Base-by-base conservation (phyloP, 2,113 vertebrate genomes). In the Misgurnus mizolepis region DNA sequence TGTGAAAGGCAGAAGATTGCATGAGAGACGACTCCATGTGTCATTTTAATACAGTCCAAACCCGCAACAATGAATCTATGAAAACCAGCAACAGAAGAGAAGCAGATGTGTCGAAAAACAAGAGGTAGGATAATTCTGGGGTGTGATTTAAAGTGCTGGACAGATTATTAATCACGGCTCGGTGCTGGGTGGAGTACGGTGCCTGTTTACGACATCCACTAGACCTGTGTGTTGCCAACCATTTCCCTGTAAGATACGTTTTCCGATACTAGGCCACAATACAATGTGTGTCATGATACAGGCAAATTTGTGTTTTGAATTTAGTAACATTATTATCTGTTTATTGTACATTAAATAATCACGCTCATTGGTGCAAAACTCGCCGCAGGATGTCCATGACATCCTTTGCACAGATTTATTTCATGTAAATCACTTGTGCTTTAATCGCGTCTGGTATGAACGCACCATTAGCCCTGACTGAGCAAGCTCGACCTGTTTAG, bases 81-180 rank as follows among this genome's bases (percentile, higher is more conserved):
- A n/a, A 56, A 56, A 56, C n/a, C 55, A 56, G 55, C 55, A 56
- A 58, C 55, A 18, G 6, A 58, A 58, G 7, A 58, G 4, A 11
- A 4, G 27, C 27, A 34, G 27, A 34, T 34, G 27, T 34, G 49
- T 53, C 49, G 18, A 0, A n/a, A 58, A 58, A 58, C 15, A 18
- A 58, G 17, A 58, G 67, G 45, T 27, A 27, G 67, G 45, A 22
- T 39, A 7, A 7, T 34, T 80, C n/a, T 67, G 6, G 22, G 62
- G 4, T 64, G 14, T 50, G 18, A 49, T 69, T 68, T 62, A 76
- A 47, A 40, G 61, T 60, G n/a, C 27, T 69, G 43, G 68, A 55
- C 41, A 50, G 75, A 50, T 45, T 66, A 73, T 61, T 67, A 41
- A 67, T 82, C 76, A 78, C 2, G 3, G 11, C 10, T 39, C 22